phyloP scores from a whole-genome alignment of 2,113 vertebrate species.

The Butastur rufipennis region DNA sequence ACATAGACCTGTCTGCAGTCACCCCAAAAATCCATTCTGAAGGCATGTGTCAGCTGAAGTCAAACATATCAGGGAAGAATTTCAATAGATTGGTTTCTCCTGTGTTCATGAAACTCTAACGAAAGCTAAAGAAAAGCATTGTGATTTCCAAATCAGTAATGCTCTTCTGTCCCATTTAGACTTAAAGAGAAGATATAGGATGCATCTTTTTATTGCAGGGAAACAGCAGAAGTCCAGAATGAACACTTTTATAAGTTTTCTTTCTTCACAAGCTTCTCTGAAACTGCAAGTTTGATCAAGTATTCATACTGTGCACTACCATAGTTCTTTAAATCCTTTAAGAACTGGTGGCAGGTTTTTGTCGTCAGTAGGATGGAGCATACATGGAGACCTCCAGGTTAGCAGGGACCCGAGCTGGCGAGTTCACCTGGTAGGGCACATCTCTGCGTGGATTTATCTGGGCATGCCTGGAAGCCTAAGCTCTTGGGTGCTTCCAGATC shows the following conservation, averaged over 20 bases:
- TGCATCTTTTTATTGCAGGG: neutral
- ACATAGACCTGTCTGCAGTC: neutral
- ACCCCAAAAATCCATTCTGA: neutral
- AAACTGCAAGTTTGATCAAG: neutral
- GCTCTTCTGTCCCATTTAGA: neutral
- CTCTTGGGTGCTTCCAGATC: neutral
- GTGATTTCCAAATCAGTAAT: neutral
- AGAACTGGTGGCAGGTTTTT: neutral
- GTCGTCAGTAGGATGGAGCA: neutral
- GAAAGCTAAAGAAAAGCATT: neutral
- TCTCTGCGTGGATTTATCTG: neutral
- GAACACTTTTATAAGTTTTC: neutral
- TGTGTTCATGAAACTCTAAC: neutral
- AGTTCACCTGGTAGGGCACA: neutral
- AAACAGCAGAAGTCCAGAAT: neutral
- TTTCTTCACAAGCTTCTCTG: neutral
- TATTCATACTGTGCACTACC: neutral
- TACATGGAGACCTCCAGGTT: neutral
- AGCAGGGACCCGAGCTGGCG: neutral
- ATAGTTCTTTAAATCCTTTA: neutral
- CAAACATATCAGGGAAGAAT: neutral
- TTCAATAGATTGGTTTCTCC: neutral
- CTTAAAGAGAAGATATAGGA: neutral
- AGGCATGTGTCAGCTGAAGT: neutral
- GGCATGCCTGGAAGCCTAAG: neutral